Percentiles rank a stretch among this genome's conserved stretches.
These are phyloP conservation scores for Brachypalpus laphriformis DNA, from an alignment of 2,888 invertebrate genomes.

Conservation along the genomic window DNA sequence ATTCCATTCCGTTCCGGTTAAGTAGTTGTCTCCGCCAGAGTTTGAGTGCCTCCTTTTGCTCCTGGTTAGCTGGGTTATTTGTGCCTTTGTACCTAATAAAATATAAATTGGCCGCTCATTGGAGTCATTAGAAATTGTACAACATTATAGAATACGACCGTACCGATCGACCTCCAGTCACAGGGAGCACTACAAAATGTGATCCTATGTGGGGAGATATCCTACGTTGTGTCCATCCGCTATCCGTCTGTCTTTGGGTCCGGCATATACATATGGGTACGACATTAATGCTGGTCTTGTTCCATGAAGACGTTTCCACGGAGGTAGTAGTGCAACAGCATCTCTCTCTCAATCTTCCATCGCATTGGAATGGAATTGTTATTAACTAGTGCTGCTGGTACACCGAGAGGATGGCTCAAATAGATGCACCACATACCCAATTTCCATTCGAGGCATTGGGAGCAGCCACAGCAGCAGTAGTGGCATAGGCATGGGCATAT, in stretches of 20 bases:
- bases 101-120: slow-evolving; percentile 71
- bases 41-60: slow-evolving; percentile 35
- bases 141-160: slow-evolving; percentile 44
- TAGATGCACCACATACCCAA: slow-evolving; percentile 70
- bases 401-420: slow-evolving; percentile 22
- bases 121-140: slow-evolving; percentile 65
- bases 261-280: slow-evolving; percentile 49
- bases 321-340: slow-evolving; percentile 18
- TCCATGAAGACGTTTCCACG: slow-evolving; percentile 60
- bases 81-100: slow-evolving; percentile 69
- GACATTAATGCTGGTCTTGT: slow-evolving; percentile 42
- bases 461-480: slow-evolving; percentile 34
- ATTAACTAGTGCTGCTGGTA: slow-evolving; percentile 55
- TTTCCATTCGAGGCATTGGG: slow-evolving; percentile 65
- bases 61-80: slow-evolving; percentile 62
- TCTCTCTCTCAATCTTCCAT: slow-evolving; percentile 63
- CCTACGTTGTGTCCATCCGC: slow-evolving; percentile 39
- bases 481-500: slow-evolving; percentile 38
- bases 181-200: slow-evolving; percentile 31
- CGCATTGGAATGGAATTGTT: slow-evolving; percentile 60
- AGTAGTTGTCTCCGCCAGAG: slow-evolving; percentile 47
- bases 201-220: slow-evolving; percentile 20
- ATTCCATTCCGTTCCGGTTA: slow-evolving; percentile 74
- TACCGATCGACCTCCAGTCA: slow-evolving; percentile 5
- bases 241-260: slow-evolving; percentile 31